Percentiles rank a stretch among this genome's conserved stretches.
phyloP scores from a whole-genome alignment of 92 coral and sea anemone genomes.

The Zoanthus gigantus region DNA sequence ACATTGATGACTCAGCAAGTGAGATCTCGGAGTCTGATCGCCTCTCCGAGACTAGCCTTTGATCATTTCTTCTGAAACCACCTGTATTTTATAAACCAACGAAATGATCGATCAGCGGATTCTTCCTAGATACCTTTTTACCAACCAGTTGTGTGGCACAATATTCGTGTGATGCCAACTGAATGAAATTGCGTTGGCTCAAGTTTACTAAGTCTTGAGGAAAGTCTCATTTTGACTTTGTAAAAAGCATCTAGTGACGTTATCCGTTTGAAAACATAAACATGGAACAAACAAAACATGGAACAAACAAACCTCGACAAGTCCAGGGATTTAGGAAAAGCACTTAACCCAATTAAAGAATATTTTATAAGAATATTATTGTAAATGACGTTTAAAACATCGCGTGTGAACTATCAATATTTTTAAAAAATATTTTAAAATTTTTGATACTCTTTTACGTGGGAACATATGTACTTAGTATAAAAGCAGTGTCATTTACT shows the following conservation, averaged over 20 bases:
- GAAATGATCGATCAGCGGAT: background rate
- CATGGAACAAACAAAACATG: no score
- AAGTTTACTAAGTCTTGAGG: background rate
- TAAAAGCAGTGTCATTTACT: background rate
- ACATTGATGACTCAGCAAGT: slow-evolving; percentile 41
- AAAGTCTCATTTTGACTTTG: background rate
- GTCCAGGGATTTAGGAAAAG: no score
- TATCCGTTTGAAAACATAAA: no score
- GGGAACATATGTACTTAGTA: background rate
- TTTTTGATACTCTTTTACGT: background rate
- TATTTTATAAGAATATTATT: no score
- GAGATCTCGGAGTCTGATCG: slow-evolving; percentile 31
- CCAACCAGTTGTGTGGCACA: background rate
- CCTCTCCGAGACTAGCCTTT: slow-evolving; percentile 36
- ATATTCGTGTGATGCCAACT: background rate
- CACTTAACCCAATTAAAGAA: no score
- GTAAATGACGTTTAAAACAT: no score
- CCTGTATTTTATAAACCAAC: background rate
- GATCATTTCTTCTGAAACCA: background rate
- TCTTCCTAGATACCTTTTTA: no score
- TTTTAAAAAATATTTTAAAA: background rate
- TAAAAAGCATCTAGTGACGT: no score
- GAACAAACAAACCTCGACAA: no score
- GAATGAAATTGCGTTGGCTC: background rate
- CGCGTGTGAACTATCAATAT: no score